phyloP scores from a whole-genome alignment of 2,888 invertebrate genomes.

The Caenorhabditis uteleia region DNA sequence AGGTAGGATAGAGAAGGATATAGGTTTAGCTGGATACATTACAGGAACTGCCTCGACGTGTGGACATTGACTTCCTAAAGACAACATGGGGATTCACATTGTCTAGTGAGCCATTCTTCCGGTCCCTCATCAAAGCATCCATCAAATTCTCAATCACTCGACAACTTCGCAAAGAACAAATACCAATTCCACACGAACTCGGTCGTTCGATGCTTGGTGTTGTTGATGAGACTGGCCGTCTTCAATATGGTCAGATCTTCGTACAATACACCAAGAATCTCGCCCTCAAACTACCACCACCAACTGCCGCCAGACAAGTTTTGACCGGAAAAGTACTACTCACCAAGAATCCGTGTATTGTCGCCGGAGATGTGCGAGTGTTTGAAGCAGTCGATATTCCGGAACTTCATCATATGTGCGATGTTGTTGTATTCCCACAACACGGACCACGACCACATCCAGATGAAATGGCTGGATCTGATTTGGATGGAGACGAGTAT shows the following conservation, averaged over 20 bases:
- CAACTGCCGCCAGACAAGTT: slow-evolving; percentile 33
- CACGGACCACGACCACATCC: slow-evolving; percentile 71
- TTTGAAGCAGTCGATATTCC: slow-evolving; percentile 65
- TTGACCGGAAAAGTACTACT: slow-evolving; percentile 68
- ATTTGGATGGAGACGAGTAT: slow-evolving; percentile 72
- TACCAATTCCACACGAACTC: slow-evolving; percentile 41
- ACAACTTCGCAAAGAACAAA: slow-evolving; percentile 48
- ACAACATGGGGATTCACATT: slow-evolving; percentile 37
- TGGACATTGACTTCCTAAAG: slow-evolving; percentile 35
- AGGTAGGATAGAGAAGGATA: too few species aligned
- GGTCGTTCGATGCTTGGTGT: slow-evolving; percentile 65
- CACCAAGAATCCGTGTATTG: slow-evolving; percentile 71
- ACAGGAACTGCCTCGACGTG: slow-evolving; percentile 45
- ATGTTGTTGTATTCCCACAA: slow-evolving; percentile 71
- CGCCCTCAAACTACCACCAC: slow-evolving; percentile 32
- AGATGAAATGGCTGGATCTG: slow-evolving; percentile 72
- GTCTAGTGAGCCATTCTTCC: slow-evolving; percentile 60
- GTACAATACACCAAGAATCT: slow-evolving; percentile 51
- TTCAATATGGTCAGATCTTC: slow-evolving; percentile 60
- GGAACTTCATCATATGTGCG: slow-evolving; percentile 63
- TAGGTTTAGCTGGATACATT: too few species aligned
- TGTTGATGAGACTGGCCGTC: slow-evolving; percentile 61
- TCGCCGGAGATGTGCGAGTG: slow-evolving; percentile 70
- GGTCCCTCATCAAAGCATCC: slow-evolving; percentile 53
- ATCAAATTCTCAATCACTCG: slow-evolving; percentile 34